Evolutionary conservation across 2,888 invertebrate genomes (phyloP).

Genomic region (Thyatira batis): DNA sequence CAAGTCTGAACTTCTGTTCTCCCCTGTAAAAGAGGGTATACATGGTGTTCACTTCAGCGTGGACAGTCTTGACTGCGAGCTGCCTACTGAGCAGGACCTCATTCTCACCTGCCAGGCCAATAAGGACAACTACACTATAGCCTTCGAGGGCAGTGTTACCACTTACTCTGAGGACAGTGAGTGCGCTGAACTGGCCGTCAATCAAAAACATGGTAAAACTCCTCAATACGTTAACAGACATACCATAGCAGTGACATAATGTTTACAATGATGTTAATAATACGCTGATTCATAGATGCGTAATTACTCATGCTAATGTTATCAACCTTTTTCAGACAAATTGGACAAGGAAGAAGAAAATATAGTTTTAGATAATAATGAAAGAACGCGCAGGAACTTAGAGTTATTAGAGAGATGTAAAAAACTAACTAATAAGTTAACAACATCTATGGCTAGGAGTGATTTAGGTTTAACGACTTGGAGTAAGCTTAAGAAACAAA

Average conservation of each 20-base stretch:
- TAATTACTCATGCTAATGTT: constrained; percentile 46
- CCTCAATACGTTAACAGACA: constrained; percentile 15
- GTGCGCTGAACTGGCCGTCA: constrained; percentile 81
- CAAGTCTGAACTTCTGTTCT: constrained; percentile 95
- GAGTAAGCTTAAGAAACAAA: constrained; percentile 91
- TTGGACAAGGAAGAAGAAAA: constrained; percentile 67
- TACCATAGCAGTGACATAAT: constrained; percentile 42
- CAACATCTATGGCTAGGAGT: constrained; percentile 92
- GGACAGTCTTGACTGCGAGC: constrained; percentile 94
- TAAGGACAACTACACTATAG: constrained; percentile 97
- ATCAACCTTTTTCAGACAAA: constrained; percentile 70
- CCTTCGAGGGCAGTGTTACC: constrained; percentile 94
- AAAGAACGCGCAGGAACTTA: constrained; percentile 82
- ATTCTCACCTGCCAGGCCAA: constrained; percentile 95
- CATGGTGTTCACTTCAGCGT: constrained; percentile 92
- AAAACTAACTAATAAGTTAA: constrained; percentile 80
- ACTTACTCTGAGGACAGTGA: constrained; percentile 93
- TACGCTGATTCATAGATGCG: constrained; percentile 45
- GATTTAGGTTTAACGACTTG: constrained; percentile 94
- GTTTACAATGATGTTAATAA: constrained; percentile 42
- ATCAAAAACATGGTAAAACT: constrained; percentile 74
- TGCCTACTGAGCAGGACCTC: constrained; percentile 90
- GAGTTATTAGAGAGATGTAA: constrained; percentile 81
- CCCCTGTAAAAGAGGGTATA: constrained; percentile 91
- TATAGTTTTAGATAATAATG: constrained; percentile 73